A percentile compares a stretch with the other conserved stretches of the same genome.
These are phyloP conservation scores for Tetramorium parvispinum DNA, from an alignment of 1,140 invertebrate genomes.

Conservation along the genomic window DNA sequence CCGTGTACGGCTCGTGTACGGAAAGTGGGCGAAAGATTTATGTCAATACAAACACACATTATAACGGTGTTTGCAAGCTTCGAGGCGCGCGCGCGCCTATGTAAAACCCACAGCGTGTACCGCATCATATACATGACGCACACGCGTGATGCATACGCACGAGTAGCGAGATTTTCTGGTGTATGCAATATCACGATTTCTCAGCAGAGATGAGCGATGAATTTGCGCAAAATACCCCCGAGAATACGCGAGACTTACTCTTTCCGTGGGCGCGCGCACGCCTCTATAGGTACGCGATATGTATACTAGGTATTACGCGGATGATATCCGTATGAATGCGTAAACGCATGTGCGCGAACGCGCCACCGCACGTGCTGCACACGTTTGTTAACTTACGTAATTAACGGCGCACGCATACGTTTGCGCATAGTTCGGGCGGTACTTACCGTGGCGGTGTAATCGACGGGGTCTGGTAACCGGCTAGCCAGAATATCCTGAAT, in stretches of 20 bases:
- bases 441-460: slow-evolving; percentile 27
- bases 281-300: neutral
- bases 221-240: slow-evolving; percentile 14
- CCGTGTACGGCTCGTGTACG: neutral
- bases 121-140: neutral
- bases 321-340: slow-evolving; percentile 9
- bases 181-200: slow-evolving; percentile 12
- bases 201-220: slow-evolving; percentile 9
- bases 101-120: slow-evolving; percentile 18
- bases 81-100: neutral
- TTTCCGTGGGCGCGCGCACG: neutral
- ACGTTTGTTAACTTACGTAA: neutral
- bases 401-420: neutral
- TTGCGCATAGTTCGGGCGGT: neutral
- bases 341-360: neutral
- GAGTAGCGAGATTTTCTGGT: neutral
- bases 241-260: slow-evolving; percentile 13
- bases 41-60: slow-evolving; percentile 60
- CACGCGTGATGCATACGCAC: neutral
- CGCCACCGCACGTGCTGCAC: neutral
- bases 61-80: slow-evolving; percentile 44
- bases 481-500: slow-evolving; percentile 32
- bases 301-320: neutral
- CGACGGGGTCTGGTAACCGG: neutral
- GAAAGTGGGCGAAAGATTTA: slow-evolving; percentile 50